Percentiles rank a stretch among this genome's conserved stretches.
phyloP scores from a whole-genome alignment of 1,140 invertebrate genomes.

The Papilio xuthus region DNA sequence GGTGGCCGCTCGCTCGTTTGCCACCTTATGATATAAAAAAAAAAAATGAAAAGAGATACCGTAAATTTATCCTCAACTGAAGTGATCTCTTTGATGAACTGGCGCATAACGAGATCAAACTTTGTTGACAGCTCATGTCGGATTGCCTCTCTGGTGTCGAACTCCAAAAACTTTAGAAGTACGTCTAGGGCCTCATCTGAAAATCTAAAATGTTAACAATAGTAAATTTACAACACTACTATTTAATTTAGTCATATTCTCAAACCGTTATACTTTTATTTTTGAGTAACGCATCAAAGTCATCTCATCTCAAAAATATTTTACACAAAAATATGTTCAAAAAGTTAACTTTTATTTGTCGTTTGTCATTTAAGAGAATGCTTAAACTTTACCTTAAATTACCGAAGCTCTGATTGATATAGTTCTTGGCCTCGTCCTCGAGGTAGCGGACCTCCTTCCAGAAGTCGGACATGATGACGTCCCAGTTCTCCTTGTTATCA shows the following conservation, averaged over 20 bases:
- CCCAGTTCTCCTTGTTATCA: slow-evolving; percentile 91
- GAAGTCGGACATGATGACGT: slow-evolving; percentile 89
- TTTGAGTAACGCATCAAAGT: no score
- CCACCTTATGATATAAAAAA: no score
- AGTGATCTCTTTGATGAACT: slow-evolving; percentile 91
- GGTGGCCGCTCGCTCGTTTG: no score
- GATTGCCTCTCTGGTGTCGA: slow-evolving; percentile 88
- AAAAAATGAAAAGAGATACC: slow-evolving; percentile 67
- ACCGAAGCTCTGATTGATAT: slow-evolving; percentile 93
- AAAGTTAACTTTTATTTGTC: no score
- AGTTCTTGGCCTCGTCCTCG: slow-evolving; percentile 91
- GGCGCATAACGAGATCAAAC: slow-evolving; percentile 92
- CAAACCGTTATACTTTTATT: no score
- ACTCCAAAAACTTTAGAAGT: slow-evolving; percentile 89
- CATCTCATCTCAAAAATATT: no score
- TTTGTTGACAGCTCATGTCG: slow-evolving; percentile 88
- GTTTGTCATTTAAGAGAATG: not conserved
- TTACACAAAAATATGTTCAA: no score
- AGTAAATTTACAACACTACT: slow-evolving; percentile 15
- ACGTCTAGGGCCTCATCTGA: slow-evolving; percentile 91
- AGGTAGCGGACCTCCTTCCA: slow-evolving; percentile 87
- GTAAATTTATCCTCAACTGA: slow-evolving; percentile 85
- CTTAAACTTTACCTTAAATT: slow-evolving; percentile 82
- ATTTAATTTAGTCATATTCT: not conserved
- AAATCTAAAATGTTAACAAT: slow-evolving; percentile 78